Evolutionary conservation across 1,140 invertebrate species (phyloP).

Genomic region (Plectus sambesii): DNA sequence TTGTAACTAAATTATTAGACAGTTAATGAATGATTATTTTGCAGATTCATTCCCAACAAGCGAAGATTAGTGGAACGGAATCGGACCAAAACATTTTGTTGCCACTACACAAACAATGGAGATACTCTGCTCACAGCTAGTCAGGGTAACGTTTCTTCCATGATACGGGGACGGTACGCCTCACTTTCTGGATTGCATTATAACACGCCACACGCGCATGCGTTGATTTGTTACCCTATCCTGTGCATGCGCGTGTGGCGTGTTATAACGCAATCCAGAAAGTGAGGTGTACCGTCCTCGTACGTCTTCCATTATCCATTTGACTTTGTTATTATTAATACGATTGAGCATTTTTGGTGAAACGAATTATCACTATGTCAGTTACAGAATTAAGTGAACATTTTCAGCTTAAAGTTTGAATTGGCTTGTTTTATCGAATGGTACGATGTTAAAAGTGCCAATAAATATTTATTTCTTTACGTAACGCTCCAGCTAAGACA

Average conservation of each 20-base stretch:
- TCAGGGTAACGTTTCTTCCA: conserved; percentile 30
- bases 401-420: neutral
- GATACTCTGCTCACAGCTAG: conserved; percentile 25
- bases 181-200: neutral
- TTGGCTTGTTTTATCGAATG: conserved; percentile 1
- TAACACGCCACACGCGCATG: too few species aligned
- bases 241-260: neutral
- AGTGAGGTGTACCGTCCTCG: neutral
- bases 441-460: neutral
- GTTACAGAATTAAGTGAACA: conserved; percentile 4
- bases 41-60: conserved; percentile 28
- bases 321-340: too few species aligned
- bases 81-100: conserved; percentile 32
- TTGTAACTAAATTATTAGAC: too few species aligned
- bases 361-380: too few species aligned
- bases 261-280: conserved; percentile 3
- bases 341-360: too few species aligned
- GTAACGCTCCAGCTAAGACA: neutral
- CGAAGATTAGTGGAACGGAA: conserved; percentile 18
- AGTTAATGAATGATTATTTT: too few species aligned
- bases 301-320: too few species aligned
- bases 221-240: too few species aligned
- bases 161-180: too few species aligned
- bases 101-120: conserved; percentile 24
- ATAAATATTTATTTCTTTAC: conserved; percentile 7